Evolutionary conservation across 2,113 vertebrate species (phyloP).

Genomic region (Chaenocephalus aceratus): DNA sequence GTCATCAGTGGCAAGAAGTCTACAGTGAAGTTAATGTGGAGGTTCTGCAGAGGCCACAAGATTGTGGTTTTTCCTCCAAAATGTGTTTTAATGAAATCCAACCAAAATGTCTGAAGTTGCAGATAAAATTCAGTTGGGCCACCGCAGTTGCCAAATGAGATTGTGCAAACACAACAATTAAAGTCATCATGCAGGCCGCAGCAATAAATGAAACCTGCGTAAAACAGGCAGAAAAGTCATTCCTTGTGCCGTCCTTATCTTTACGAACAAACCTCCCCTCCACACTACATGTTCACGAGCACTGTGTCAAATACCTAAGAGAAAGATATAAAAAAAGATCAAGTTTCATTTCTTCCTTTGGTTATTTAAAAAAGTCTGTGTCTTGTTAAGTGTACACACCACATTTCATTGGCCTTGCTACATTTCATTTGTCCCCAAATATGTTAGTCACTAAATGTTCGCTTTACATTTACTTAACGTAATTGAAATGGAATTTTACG

Average conservation of each 20-base stretch:
- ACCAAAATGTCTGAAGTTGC: neutral
- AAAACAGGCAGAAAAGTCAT: neutral
- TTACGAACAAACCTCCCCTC: no score
- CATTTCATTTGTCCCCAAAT: neutral
- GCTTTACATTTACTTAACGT: neutral
- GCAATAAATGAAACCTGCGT: neutral
- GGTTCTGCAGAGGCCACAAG: neutral
- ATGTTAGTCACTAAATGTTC: neutral
- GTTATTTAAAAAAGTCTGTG: neutral
- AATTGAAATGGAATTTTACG: neutral
- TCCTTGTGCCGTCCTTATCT: neutral
- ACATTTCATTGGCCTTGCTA: neutral
- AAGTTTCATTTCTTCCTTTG: neutral
- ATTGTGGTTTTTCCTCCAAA: neutral
- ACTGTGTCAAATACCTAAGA: neutral
- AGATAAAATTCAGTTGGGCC: neutral
- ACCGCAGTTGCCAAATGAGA: neutral
- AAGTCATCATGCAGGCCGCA: neutral
- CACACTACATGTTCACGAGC: neutral
- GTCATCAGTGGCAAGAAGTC: constrained; percentile 4
- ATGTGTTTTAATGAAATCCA: neutral
- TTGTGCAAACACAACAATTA: neutral
- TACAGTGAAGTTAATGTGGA: neutral
- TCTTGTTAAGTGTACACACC: neutral
- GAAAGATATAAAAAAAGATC: neutral